phyloP scores from a whole-genome alignment of 2,797 vertebrate genomes.

The Sitta carolinensis region DNA sequence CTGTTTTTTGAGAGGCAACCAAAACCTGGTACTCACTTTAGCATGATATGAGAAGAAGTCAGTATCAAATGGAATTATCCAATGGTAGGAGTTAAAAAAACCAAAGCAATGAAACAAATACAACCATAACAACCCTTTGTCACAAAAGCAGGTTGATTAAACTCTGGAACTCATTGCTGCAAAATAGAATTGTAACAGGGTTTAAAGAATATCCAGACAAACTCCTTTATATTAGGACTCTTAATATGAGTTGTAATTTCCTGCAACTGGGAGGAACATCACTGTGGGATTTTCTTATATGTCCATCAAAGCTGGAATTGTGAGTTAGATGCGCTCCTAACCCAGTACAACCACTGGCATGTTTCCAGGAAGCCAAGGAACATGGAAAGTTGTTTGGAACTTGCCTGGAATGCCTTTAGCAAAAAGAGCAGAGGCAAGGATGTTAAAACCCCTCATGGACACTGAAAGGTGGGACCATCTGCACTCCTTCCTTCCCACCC shows the following conservation, averaged over 20 bases:
- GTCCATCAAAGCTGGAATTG: background rate
- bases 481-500: background rate
- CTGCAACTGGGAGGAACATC: background rate
- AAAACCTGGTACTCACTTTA: background rate
- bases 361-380: background rate
- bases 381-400: background rate
- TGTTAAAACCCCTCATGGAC: background rate
- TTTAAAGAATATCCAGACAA: background rate
- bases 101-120: accelerated
- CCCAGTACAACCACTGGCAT: background rate
- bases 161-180: background rate
- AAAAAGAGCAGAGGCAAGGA: background rate
- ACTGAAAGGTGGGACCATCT: background rate
- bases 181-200: background rate
- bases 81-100: background rate
- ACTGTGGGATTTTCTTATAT: background rate
- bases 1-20: background rate
- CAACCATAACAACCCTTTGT: background rate
- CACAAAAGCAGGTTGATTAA: background rate
- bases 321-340: background rate
- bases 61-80: background rate
- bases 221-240: background rate
- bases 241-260: background rate
- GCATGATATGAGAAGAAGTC: background rate
- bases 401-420: background rate